phyloP scores from a whole-genome alignment of 2,113 vertebrate genomes.

The Genyomyrus donnyi region DNA sequence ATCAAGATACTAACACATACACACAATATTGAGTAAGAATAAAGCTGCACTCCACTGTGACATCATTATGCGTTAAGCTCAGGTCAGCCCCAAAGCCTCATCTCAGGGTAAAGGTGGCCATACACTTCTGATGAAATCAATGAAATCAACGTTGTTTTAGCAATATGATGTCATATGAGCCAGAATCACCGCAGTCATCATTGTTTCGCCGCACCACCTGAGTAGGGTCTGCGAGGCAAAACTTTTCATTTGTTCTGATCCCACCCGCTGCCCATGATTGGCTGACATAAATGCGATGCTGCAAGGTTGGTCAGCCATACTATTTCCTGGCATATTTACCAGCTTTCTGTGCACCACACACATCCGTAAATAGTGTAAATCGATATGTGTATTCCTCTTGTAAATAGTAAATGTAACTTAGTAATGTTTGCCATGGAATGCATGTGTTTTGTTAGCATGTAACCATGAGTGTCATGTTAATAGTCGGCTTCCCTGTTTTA shows the following conservation, averaged over 20 bases:
- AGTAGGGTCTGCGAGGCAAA: too few relatives aligned
- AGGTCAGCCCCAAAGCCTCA: neutral
- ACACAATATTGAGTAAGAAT: neutral
- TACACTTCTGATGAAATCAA: neutral
- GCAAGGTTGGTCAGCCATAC: too few relatives aligned
- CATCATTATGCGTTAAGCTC: neutral
- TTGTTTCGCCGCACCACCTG: neutral
- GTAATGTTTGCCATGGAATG: neutral
- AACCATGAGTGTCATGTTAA: neutral
- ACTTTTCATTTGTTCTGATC: neutral
- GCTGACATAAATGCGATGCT: too few relatives aligned
- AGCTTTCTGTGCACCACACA: neutral
- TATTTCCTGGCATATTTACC: neutral
- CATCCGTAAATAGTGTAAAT: neutral
- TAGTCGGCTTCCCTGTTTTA: neutral
- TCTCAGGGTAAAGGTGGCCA: neutral
- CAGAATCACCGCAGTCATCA: neutral
- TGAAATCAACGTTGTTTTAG: neutral
- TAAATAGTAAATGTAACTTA: neutral
- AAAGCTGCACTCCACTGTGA: neutral
- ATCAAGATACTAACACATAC: neutral
- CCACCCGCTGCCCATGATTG: neutral
- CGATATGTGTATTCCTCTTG: too few relatives aligned
- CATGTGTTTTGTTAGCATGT: neutral
- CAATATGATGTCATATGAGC: neutral